A percentile compares a stretch with the other conserved stretches of the same genome.
Conservation (phyloP, 2,797 vertebrate species). For the Rhynchotus rufescens region DNA sequence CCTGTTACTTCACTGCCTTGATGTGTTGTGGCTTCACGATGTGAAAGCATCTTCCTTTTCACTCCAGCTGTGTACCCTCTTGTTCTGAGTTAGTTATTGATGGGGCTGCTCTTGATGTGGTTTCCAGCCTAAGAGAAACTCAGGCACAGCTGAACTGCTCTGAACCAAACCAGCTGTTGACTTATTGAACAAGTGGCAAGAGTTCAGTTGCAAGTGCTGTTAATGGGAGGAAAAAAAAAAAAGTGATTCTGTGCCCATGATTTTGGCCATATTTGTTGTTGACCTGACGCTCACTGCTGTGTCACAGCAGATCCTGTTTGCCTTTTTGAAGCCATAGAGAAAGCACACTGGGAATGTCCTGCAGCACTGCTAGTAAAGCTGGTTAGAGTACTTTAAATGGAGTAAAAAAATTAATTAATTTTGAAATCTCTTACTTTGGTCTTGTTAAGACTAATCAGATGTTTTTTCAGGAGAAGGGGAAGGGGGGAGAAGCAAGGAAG, state of each 20-base stretch:
- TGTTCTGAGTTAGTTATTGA: background rate
- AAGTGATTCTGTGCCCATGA: background rate
- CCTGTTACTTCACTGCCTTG: background rate
- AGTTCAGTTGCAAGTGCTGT: background rate
- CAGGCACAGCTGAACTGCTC: background rate
- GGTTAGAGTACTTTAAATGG: background rate
- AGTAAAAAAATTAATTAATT: background rate
- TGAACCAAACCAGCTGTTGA: background rate
- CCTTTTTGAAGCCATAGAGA: background rate
- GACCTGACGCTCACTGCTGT: background rate
- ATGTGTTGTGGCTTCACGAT: background rate
- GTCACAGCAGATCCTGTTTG: background rate
- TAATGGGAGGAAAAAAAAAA: background rate
- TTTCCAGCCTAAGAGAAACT: background rate
- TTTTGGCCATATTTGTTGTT: background rate
- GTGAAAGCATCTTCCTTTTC: background rate
- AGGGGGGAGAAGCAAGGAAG: background rate
- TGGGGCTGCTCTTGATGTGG: background rate
- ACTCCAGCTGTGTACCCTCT: background rate
- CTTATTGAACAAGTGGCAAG: background rate
- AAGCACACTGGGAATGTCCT: background rate
- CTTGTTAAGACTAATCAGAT: background rate
- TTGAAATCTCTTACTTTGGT: background rate
- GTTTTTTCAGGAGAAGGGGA: background rate
- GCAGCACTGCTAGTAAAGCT: background rate